Percentiles rank a stretch among this genome's conserved stretches.
These are phyloP conservation scores for Crossocerus cetratus DNA, from an alignment of 2,888 invertebrate species.

Conservation along the genomic window DNA sequence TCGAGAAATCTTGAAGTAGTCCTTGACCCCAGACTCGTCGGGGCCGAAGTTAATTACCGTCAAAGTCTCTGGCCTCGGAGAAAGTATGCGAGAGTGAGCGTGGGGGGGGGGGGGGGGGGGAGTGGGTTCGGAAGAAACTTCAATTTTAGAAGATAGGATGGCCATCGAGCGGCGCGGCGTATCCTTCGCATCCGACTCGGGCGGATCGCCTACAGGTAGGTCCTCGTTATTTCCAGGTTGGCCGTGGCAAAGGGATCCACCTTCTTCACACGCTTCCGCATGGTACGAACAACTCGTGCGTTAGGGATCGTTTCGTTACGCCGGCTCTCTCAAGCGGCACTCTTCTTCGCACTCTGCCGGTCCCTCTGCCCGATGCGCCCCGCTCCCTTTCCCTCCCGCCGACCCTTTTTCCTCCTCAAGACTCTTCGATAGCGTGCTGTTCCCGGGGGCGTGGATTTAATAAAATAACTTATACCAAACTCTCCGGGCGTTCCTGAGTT, in stretches of 20 bases:
- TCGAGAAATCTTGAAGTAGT: background rate
- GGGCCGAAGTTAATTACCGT: constrained; percentile 29
- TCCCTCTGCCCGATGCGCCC: background rate
- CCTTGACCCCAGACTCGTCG: constrained; percentile 30
- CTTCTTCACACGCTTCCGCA: background rate
- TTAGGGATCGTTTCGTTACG: constrained; percentile 35
- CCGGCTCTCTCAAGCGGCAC: constrained; percentile 15
- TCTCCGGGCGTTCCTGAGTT: constrained; percentile 58
- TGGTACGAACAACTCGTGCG: background rate
- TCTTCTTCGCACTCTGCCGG: background rate
- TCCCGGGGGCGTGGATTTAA: constrained; percentile 60
- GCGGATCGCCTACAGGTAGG: constrained; percentile 17
- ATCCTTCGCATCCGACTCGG: constrained; percentile 11
- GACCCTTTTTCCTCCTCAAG: constrained; percentile 17
- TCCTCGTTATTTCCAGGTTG: background rate
- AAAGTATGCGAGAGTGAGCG: background rate
- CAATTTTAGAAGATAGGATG: constrained; percentile 23
- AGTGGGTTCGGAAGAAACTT: constrained; percentile 20
- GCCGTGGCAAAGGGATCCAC: background rate
- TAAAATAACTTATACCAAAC: constrained; percentile 67
- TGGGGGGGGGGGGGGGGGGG: background rate
- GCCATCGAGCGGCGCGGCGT: constrained; percentile 26
- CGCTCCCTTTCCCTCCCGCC: constrained; percentile 12
- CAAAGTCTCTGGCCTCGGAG: constrained; percentile 4
- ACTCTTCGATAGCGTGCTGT: constrained; percentile 19